Conservation (phyloP, 2,797 vertebrate genomes). For the Cheirogaleus major region DNA sequence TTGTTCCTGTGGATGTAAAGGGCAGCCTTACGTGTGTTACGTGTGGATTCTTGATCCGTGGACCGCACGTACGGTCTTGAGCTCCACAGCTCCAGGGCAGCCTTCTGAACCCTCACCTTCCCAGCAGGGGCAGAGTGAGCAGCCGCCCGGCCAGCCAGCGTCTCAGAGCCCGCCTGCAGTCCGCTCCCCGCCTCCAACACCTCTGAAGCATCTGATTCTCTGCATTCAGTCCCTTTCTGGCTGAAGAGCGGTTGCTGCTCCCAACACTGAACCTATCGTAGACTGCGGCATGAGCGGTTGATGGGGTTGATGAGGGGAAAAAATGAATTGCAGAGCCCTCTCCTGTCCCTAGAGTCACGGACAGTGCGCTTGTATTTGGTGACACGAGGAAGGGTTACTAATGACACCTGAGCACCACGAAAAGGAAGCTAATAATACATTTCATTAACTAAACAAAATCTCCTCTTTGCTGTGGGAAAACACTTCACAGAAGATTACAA, state of each 20-base stretch:
- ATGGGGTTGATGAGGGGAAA: neutral
- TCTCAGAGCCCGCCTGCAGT: neutral
- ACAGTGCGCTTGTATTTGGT: neutral
- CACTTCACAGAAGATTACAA: neutral
- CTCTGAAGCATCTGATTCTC: neutral
- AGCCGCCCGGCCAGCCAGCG: neutral
- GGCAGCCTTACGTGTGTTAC: neutral
- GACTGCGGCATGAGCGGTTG: neutral
- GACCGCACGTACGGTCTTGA: neutral
- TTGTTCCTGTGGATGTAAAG: neutral
- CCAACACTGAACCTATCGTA: neutral
- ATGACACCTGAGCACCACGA: neutral
- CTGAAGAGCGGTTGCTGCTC: neutral
- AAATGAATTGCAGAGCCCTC: neutral
- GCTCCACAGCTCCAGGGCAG: neutral
- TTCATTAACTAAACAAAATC: neutral
- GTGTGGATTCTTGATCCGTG: neutral
- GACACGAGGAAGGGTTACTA: neutral
- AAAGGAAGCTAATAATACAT: neutral
- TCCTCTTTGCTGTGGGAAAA: neutral
- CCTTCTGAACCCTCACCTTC: neutral
- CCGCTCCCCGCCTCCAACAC: neutral
- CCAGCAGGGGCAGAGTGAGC: neutral
- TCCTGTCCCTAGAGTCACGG: neutral
- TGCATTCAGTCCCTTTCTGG: neutral